Percentiles rank a stretch among this genome's conserved stretches.
These are phyloP conservation scores for Sceliomorpha sp. DNA, from an alignment of 2,888 invertebrate genomes.

Conservation along the genomic window DNA sequence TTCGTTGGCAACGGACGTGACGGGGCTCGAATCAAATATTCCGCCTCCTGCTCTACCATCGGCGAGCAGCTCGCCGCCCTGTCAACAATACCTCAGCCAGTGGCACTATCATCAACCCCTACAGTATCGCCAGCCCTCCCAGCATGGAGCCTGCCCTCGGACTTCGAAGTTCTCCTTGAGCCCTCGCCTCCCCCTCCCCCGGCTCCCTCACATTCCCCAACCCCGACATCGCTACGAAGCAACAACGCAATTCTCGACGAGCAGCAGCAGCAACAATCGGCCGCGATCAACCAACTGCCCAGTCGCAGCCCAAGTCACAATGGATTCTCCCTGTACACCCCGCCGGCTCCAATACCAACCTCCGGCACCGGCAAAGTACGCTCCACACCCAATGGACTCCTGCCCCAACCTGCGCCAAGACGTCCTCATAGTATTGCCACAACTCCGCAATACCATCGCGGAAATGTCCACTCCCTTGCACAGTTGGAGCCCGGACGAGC, in stretches of 20 bases:
- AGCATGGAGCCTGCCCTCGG: conserved; percentile 71
- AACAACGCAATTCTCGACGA: conserved; percentile 63
- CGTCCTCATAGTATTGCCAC: conserved; percentile 83
- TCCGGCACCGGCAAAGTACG: conserved; percentile 74
- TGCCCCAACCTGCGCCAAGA: conserved; percentile 75
- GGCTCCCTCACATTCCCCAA: conserved; percentile 71
- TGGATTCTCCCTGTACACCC: conserved; percentile 83
- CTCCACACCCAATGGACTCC: conserved; percentile 73
- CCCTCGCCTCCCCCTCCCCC: conserved; percentile 75
- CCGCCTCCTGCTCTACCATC: conserved; percentile 57
- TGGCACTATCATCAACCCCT: conserved; percentile 70
- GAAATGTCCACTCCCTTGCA: conserved; percentile 80
- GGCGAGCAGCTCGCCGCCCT: conserved; percentile 68
- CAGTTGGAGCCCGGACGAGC: conserved; percentile 65
- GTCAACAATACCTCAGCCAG: conserved; percentile 70
- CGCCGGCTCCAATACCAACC: conserved; percentile 81
- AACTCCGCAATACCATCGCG: conserved; percentile 80
- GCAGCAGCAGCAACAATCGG: conserved; percentile 67
- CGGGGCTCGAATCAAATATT: conserved; percentile 68
- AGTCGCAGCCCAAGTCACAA: conserved; percentile 74
- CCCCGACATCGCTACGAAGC: conserved; percentile 39
- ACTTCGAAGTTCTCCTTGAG: conserved; percentile 73
- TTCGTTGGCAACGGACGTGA: conserved; percentile 68
- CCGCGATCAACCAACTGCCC: conserved; percentile 68
- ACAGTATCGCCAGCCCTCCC: conserved; percentile 66